Base-by-base conservation (phyloP, 1,140 invertebrate species). In the Zaprionus kolodkinae region DNA sequence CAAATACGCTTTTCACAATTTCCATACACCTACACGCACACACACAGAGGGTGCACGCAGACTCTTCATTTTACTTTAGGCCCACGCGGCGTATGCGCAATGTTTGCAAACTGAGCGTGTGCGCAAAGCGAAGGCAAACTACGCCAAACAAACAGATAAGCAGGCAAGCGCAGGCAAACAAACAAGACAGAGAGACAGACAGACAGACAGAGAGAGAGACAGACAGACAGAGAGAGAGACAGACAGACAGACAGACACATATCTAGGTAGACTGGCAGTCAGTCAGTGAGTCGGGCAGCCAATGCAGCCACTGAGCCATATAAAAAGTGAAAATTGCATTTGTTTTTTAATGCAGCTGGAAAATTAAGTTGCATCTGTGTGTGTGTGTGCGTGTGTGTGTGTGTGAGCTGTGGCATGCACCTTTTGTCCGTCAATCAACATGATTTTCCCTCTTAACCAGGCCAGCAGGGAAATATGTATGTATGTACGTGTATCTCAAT, bases 241-340 rank as follows among this genome's bases (percentile, higher is more conserved):
- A 64, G 21, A 61, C 80, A 76, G 43, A 75, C 43, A 40, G 67
- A 64, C 40, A 43, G 59, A 62, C 36, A 61, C 27, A 62, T 30
- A 54, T 55, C 35, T 35, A 15, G 59, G 13, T 3, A 40, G 21
- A 40, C 9, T 12, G 13, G 43, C 54, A 81, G 76, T 78, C 83
- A 76, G 69, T 72, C 82, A 76, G 78, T 76, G 70, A 77, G 50
- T 79, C 63, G 67, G 67, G 57, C 72, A 85, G 67, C 54, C 67
- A 60, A 52, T 59, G 45, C 30, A 73, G 21, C 56, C 62, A 73
- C 55, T 62, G 63, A 81, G 73, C 67, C 81, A 79, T 74, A 61
- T 73, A 77, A 87, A 86, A 87, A 88, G 84, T 88, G 85, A 88
- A 88, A 88, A 88, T 88, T 88, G 85, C 85, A 89, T 88, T 88